These are phyloP conservation scores for Pteronotus mesoamericanus DNA, from an alignment of 2,797 vertebrate species.

Conservation along the genomic window DNA sequence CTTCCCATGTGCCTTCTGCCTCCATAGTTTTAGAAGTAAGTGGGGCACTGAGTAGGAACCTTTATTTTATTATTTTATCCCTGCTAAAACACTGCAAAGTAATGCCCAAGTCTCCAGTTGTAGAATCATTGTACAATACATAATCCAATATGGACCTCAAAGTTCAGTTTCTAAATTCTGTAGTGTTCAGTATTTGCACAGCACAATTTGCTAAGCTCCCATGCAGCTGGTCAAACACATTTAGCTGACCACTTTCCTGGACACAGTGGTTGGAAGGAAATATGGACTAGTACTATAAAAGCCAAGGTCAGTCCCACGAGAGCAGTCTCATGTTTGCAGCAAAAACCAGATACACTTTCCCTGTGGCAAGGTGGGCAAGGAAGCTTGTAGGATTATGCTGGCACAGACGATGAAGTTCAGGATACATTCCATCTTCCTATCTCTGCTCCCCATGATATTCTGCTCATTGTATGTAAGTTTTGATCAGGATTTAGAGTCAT, in stretches of 20 bases:
- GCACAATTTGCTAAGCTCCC: background rate
- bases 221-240: conserved; percentile 52
- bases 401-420: background rate
- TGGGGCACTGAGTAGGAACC: background rate
- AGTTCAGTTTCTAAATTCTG: conserved; percentile 36
- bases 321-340: background rate
- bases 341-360: conserved; percentile 27
- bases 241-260: conserved; percentile 30
- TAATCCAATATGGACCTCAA: background rate
- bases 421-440: background rate
- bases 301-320: background rate
- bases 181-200: conserved; percentile 41
- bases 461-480: background rate
- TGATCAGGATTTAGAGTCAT: background rate
- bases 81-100: background rate
- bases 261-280: conserved; percentile 7
- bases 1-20: background rate
- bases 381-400: background rate
- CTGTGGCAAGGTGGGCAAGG: background rate
- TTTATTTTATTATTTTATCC: background rate
- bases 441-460: background rate
- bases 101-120: background rate
- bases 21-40: background rate
- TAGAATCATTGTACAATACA: background rate
- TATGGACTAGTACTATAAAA: background rate